Percentiles rank a stretch among this genome's conserved stretches.
Conservation (phyloP, 37 sponge, comb jelly and placozoan genomes). For the Corticium candelabrum region DNA sequence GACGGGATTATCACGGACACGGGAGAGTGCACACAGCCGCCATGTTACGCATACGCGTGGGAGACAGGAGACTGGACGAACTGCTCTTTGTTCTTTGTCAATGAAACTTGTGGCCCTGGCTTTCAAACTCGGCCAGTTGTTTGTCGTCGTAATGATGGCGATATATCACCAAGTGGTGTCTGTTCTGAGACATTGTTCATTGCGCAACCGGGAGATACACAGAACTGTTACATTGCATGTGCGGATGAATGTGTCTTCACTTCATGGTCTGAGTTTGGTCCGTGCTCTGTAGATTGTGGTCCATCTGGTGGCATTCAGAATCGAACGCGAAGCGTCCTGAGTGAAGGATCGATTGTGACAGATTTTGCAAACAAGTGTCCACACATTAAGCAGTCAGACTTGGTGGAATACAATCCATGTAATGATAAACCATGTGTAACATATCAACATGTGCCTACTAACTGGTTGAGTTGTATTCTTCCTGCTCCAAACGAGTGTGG, state of each 20-base stretch:
- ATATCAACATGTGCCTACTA: neutral
- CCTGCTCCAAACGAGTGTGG: neutral
- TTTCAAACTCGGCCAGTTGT: neutral
- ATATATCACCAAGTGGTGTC: neutral
- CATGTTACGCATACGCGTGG: slow-evolving; percentile 1
- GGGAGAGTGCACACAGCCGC: neutral
- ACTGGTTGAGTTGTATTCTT: neutral
- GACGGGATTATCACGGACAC: neutral
- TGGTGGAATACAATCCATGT: neutral
- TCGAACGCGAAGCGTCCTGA: slow-evolving; percentile 1
- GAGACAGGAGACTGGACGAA: neutral
- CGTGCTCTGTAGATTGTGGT: neutral
- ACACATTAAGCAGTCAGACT: neutral
- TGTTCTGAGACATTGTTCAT: neutral
- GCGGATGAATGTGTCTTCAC: neutral
- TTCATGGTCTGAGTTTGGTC: neutral
- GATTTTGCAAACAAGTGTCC: neutral
- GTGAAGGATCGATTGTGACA: too few relatives aligned
- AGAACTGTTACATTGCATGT: neutral
- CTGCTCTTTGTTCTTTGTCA: neutral
- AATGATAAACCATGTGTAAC: neutral
- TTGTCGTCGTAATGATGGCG: neutral
- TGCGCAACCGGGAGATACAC: neutral
- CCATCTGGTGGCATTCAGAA: too few relatives aligned
- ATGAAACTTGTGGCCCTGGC: neutral